Evolutionary conservation across 2,113 vertebrate species (phyloP), one percentile per base, ranked within the genome.

Genomic region (Bagarius yarrelli): DNA sequence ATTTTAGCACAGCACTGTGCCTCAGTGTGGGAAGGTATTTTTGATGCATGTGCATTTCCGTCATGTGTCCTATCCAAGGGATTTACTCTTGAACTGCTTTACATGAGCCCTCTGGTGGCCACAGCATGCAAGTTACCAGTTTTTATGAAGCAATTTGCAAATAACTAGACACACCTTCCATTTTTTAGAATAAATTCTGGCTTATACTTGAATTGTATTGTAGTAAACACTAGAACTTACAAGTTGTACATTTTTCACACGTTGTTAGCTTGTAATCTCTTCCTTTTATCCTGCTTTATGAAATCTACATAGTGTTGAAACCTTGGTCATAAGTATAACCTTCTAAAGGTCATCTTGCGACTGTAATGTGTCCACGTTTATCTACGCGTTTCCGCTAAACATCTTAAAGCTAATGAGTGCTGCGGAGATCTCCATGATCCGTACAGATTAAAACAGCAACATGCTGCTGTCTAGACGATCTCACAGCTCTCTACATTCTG

Each of bases 71-170:
- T 56, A 12, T 27, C 30, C 4, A 40, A 5, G 21, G 63, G 52
- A 12, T 69, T 57, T 44, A 30, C 63, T 13, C 21, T 44, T n/a
- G 1, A n/a, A 23, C 30, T 47, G 64, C 12, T 63, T 30, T 56
- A 63, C 30, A 11, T 8, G 30, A 57, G 69, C 79, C 79, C 79
- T n/a, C 79, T 81, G 59, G 44, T 47, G 60, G 44, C 25, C 70
- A 63, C 30, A 27, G 8, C 18, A 14, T 19, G 57, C 27, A 18
- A 55, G 5, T 53, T 52, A 55, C 11, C 14, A 23, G 30, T 69
- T 44, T 40, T n/a, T n/a, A 13, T 15, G 40, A 3, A 63, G 23
- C 3, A 4, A 5, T 34, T 78, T 53, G 18, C n/a, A 18, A 4
- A 23, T n/a, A 25, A n/a, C 6, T 64, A 1, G 21, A 53, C 15